phyloP scores from a whole-genome alignment of 2,113 vertebrate genomes.

The Mohoua ochrocephala region DNA sequence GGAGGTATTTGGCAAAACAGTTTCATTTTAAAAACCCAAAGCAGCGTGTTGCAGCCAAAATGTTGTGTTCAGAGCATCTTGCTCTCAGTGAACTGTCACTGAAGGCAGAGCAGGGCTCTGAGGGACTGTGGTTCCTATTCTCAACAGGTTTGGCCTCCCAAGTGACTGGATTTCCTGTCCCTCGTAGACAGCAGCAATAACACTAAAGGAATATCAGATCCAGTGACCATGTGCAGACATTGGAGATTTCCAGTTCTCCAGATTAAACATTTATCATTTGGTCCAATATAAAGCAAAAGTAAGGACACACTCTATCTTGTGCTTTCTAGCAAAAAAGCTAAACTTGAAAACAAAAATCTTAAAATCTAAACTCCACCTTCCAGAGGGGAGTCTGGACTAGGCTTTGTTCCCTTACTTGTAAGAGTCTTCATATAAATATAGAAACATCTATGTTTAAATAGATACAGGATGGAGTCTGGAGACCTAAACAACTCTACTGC shows the following conservation, averaged over 20 bases:
- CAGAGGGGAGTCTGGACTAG: background rate
- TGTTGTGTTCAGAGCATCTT: background rate
- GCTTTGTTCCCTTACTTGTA: background rate
- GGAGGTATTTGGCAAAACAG: background rate
- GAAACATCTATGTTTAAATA: background rate
- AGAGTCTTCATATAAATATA: background rate
- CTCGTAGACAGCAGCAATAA: background rate
- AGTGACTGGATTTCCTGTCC: background rate
- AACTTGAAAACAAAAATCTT: background rate
- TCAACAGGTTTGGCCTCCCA: background rate
- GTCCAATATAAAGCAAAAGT: background rate
- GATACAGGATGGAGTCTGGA: constrained; percentile 20
- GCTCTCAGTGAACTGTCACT: background rate
- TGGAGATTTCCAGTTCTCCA: background rate
- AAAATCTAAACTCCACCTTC: background rate
- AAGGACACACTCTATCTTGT: background rate
- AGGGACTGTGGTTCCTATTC: background rate
- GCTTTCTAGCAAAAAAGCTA: background rate
- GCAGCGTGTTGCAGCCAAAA: background rate
- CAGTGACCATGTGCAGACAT: background rate
- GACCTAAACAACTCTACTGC: background rate
- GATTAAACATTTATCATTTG: background rate
- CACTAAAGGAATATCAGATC: background rate
- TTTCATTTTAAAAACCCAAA: background rate
- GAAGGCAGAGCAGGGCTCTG: background rate